A percentile compares a stretch with the other conserved stretches of the same genome.
Conservation (phyloP, 2,888 invertebrate genomes). For the Ryuthela nishihirai region DNA sequence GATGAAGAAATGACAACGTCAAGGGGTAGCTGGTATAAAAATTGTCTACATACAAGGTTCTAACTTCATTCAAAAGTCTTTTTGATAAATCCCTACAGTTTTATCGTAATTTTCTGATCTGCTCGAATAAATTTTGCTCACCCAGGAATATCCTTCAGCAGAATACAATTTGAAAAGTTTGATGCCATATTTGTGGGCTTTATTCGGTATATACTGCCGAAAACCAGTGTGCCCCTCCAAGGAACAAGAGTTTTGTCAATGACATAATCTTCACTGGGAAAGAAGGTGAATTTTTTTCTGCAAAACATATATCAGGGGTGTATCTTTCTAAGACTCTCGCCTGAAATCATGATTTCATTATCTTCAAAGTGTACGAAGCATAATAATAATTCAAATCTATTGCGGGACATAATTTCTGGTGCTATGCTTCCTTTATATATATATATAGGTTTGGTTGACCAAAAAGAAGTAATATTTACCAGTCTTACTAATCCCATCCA, state of each 20-base stretch:
- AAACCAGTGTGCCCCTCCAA: conserved; percentile 45
- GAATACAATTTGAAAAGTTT: conserved; percentile 47
- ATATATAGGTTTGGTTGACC: background rate
- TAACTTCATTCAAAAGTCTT: too few relatives aligned
- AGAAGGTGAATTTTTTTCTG: too few relatives aligned
- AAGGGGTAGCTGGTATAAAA: too few relatives aligned
- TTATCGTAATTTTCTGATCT: too few relatives aligned
- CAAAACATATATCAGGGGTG: too few relatives aligned
- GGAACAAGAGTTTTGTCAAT: conserved; percentile 48
- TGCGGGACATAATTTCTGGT: background rate
- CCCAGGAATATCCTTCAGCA: conserved; percentile 29
- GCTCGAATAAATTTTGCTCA: background rate
- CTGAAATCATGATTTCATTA: background rate
- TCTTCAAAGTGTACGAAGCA: conserved; percentile 11
- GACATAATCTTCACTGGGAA: conserved; percentile 9
- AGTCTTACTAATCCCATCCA: background rate
- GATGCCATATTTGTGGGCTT: conserved; percentile 46
- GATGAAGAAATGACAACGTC: background rate
- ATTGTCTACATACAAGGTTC: too few relatives aligned
- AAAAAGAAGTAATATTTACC: background rate
- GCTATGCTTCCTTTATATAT: conserved; percentile 5
- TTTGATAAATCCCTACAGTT: too few relatives aligned
- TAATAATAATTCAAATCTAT: conserved; percentile 3
- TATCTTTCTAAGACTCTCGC: conserved; percentile 4
- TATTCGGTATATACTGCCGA: conserved; percentile 47